Base-by-base conservation (phyloP, 2,113 vertebrate genomes). In the Diadophis punctatus region DNA sequence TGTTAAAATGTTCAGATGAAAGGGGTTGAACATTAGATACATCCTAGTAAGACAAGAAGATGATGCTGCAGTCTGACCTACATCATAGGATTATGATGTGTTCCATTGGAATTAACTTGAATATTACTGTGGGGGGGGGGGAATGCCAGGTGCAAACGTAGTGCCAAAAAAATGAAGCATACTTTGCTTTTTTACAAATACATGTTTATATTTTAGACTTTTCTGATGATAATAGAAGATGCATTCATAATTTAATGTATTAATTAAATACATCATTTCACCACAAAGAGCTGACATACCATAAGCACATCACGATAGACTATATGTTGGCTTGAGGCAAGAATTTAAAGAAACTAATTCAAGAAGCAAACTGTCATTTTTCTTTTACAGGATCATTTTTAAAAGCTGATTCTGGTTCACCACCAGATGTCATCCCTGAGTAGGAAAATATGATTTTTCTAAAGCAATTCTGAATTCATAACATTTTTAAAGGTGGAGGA, bases 391-490 rank as follows among this genome's bases (percentile, higher is more conserved):
- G 89, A 94, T 93, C 46, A 60, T 88, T 96, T 93, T 91, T 94
- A 93, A 95, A 96, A 94, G 43, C 80, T 95, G 95, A 84, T 95
- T 97, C 95, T 89, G 1, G 48, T 95, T 96, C 94, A 96, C 98
- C 97, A 96, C 97, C 96, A 98, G 98, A 95, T 98, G 98, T 97
- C 98, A 94, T 88, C 95, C 96, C 93, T 10, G 97, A 97, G 98
- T 97, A 97, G 97, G 95, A 97, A 97, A 97, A 96, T 92, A 90
- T 90, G 94, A 91, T 89, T 95, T 90, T 87, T 88, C 2, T 53
- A 88, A 4, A 60, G 48, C 25, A 90, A 53, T 90, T 91, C 93
- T 89, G 90, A 90, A 94, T 93, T 93, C 89, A 68, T 94, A 91
- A 93, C 88, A 39, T 92, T 96, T 96, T 94, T 95, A 91, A 96